These are phyloP conservation scores for Onthophagus sagittarius DNA, from an alignment of 2,888 invertebrate genomes.

Conservation along the genomic window DNA sequence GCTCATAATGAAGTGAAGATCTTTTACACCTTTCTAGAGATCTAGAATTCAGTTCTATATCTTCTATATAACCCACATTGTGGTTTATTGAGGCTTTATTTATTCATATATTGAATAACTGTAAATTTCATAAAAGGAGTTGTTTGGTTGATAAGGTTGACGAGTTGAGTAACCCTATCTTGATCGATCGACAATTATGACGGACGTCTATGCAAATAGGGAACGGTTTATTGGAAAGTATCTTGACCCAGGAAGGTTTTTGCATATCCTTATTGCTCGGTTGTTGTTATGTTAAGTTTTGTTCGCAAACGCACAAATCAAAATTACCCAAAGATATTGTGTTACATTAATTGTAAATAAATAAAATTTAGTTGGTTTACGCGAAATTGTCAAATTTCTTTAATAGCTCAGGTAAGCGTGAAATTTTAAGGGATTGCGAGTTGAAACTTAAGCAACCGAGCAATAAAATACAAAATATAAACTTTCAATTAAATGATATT, in stretches of 20 bases:
- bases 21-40: neutral
- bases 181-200: neutral
- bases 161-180: neutral
- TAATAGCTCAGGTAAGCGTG: too few relatives aligned
- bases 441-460: too few relatives aligned
- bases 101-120: neutral
- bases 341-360: too few relatives aligned
- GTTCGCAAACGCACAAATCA: too few relatives aligned
- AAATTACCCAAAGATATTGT: too few relatives aligned
- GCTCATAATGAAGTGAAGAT: neutral
- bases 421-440: too few relatives aligned
- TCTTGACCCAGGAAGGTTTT: neutral
- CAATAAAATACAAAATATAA: too few relatives aligned
- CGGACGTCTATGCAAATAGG: neutral
- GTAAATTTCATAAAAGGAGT: neutral
- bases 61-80: neutral
- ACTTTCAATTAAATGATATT: too few relatives aligned
- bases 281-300: too few relatives aligned
- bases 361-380: too few relatives aligned
- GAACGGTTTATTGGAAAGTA: neutral
- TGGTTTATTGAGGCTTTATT: neutral
- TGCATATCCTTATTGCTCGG: neutral
- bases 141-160: neutral
- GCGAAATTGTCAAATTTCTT: too few relatives aligned
- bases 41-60: neutral